Base-by-base conservation (phyloP, 2,888 invertebrate species). In the Torymus aiolomorphi region DNA sequence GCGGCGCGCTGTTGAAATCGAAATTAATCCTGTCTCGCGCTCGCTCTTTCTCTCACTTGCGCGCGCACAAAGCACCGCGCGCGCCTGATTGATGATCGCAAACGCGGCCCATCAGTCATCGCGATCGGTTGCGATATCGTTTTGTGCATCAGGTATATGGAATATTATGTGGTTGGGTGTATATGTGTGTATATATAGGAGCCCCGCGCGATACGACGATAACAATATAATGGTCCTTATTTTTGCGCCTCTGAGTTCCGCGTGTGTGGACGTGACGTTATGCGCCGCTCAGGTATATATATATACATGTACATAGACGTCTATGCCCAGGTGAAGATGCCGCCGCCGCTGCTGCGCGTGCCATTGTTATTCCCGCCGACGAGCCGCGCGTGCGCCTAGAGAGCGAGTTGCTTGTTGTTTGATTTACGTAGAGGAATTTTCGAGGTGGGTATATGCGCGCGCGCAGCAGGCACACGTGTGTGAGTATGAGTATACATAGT, bases 321-420 rank as follows among this genome's bases (percentile, higher is more conserved):
- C 62, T 10, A 8, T n/a, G 20, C n/a, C 1, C 20, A 49, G 8
- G 16, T 20, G 20, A 10, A 31, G 8, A n/a, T 49, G 1, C 69
- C 20, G 18, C 16, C 11, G 70, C 42, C 18, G 16, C 24, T 16
- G n/a, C 14, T 11, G 16, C 61, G 56, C 13, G 65, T 8, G 70
- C 72, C 42, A 78, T 78, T 73, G 73, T 78, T 67, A 78, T 78
- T 78, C 73, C 61, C 67, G 66, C 14, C 78, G 59, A 20, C 4
- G 74, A 59, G 66, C 11, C 12, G 61, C 59, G 24, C 10, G 42
- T 42, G 42, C 42, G 42, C 42, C 42, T 42, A 42, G 42, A 42
- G 42, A 42, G 42, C 42, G 42, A 42, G 42, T 42, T 42, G 42
- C 42, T 42, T 42, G 42, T 42, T 42, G 8, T 42, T 74, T 63